Percentiles rank a stretch among this genome's conserved stretches.
These are phyloP conservation scores for Augochlorella aurata DNA, from an alignment of 2,888 invertebrate species.

Conservation along the genomic window DNA sequence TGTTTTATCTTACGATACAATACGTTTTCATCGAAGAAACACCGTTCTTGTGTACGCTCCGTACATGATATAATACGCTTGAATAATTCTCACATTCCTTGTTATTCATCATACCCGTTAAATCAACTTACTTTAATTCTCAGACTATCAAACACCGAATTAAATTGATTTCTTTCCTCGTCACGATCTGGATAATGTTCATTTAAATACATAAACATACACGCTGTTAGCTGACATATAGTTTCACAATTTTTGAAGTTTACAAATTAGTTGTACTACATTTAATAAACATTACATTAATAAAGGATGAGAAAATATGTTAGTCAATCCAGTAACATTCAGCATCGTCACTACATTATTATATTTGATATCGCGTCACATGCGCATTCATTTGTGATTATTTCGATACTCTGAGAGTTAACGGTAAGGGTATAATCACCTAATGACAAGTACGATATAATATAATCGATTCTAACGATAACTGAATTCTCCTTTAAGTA, in stretches of 20 bases:
- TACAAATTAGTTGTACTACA: too few species aligned
- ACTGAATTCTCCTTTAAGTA: neutral
- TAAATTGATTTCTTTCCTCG: neutral
- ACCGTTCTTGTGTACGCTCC: conserved; percentile 24
- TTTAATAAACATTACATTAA: neutral
- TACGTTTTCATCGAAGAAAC: conserved; percentile 6
- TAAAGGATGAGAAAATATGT: neutral
- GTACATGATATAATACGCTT: conserved; percentile 36
- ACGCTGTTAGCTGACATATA: neutral
- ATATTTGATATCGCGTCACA: neutral
- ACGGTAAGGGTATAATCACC: neutral
- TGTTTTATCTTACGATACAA: conserved; percentile 12
- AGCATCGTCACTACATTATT: neutral
- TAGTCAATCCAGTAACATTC: neutral
- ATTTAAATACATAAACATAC: neutral
- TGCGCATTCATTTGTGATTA: neutral
- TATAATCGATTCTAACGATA: conserved; percentile 15
- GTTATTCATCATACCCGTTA: conserved; percentile 2
- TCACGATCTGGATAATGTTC: neutral
- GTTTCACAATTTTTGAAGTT: neutral
- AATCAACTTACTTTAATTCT: conserved; percentile 35
- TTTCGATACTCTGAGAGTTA: conserved; percentile 30
- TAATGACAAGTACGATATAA: neutral
- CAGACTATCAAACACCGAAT: neutral
- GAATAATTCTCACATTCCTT: conserved; percentile 27